Base-by-base conservation (phyloP, 2,113 vertebrate species). In the Tragelaphus buxtoni region DNA sequence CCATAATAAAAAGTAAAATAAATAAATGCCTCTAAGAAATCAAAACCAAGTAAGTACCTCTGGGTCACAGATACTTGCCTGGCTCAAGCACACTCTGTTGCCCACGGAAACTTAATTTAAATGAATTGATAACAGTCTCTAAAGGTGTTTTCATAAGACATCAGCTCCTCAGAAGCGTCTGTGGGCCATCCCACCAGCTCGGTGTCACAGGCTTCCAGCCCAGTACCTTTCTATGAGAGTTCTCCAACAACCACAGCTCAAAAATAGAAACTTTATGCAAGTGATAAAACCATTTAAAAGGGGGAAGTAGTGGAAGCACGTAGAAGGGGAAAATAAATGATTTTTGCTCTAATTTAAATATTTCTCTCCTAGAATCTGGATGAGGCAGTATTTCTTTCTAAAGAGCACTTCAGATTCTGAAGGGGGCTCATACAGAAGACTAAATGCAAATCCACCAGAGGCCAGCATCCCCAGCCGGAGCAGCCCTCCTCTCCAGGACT, bases 21-120 rank as follows among this genome's bases (percentile, higher is more conserved):
- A 80, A 89, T 79, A 94, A 91, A 84, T 47, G 47, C 30, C 49
- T 86, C 35, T 74, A 94, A 80, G 82, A 96, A 83, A 39, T 86
- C 81, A 95, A 92, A 89, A 81, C 16, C 51, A 13, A 82, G 14
- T 35, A 89, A 42, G 22, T n/a, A 53, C 26, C 76, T 60, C 42
- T 45, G 42, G 42, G 61, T 91, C 77, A 84, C 51, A 93, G 35
- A 61, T 4, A 93, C 6, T 55, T 49, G 81, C 35, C 63, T 30
- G 7, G 65, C 28, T 79, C 39, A 74, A 35, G n/a, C 26, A 26
- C 22, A 61, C 24, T 85, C 49, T 69, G 51, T 20, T 90, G 81
- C 10, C 32, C 69, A 20, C 53, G 63, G 55, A 82, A 47, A 89
- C 88, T 88, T 93, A 45, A 96, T 65, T 53, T 89, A 95, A 85